These are phyloP conservation scores for Conopomorpha cramerella DNA, from an alignment of 1,140 invertebrate species.

Conservation along the genomic window DNA sequence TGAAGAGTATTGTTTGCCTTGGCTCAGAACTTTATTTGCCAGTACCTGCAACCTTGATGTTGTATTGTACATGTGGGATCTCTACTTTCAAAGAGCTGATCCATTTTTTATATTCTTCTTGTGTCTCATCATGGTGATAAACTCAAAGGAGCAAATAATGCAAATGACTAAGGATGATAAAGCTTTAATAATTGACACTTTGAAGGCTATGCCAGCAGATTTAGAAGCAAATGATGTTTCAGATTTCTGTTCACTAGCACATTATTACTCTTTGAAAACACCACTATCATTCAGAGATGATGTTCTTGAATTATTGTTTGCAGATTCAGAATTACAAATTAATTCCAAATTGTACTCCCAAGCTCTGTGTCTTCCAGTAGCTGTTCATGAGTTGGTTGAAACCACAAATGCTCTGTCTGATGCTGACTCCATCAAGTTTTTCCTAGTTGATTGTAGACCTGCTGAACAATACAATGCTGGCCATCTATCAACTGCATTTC, in stretches of 20 bases:
- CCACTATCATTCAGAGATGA: constrained; percentile 89
- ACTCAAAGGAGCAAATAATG: constrained; percentile 90
- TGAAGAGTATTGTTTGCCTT: constrained; percentile 86
- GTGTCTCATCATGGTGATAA: constrained; percentile 92
- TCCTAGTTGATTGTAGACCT: constrained; percentile 95
- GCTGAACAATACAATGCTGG: constrained; percentile 97
- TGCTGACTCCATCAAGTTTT: constrained; percentile 80
- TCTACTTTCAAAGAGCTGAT: constrained; percentile 96
- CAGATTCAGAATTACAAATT: constrained; percentile 50
- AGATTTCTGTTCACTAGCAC: constrained; percentile 94
- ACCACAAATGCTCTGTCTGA: constrained; percentile 62
- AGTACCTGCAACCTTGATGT: constrained; percentile 84
- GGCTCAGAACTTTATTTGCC: constrained; percentile 92
- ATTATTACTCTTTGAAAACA: constrained; percentile 92
- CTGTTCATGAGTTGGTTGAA: constrained; percentile 83
- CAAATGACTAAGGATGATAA: constrained; percentile 77
- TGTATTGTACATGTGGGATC: constrained; percentile 93
- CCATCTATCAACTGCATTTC: constrained; percentile 95
- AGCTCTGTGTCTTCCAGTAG: constrained; percentile 92
- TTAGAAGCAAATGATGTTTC: constrained; percentile 93
- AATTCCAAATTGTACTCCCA: constrained; percentile 71
- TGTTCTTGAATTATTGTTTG: constrained; percentile 65
- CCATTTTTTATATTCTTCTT: constrained; percentile 97
- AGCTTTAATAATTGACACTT: constrained; percentile 73
- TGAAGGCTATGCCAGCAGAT: constrained; percentile 80